These are phyloP conservation scores for Typhlichthys subterraneus DNA, from an alignment of 2,797 vertebrate genomes.

Conservation along the genomic window DNA sequence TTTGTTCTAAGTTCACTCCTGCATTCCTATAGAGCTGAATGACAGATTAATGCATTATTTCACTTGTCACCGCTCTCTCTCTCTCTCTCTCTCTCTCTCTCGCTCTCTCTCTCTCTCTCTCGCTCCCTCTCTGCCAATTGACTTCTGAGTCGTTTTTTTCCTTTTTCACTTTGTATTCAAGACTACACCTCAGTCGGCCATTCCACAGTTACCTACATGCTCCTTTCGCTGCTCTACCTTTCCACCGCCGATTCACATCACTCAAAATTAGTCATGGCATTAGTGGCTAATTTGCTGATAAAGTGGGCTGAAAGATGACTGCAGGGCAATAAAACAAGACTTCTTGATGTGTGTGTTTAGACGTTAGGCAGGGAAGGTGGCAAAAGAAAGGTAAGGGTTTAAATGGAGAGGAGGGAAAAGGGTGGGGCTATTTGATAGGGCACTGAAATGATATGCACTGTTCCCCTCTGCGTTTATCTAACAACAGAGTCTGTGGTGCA, in stretches of 20 bases:
- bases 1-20: background rate
- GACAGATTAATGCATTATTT: too few species aligned
- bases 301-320: conserved; percentile 37
- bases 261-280: conserved; percentile 23
- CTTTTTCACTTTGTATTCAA: conserved; percentile 1
- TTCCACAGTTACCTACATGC: too few species aligned
- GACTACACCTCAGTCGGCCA: too few species aligned
- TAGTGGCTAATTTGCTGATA: conserved; percentile 51
- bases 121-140: background rate
- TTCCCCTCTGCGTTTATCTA: background rate
- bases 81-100: conserved; percentile 1
- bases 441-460: too few species aligned
- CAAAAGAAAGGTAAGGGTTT: too few species aligned
- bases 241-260: conserved; percentile 54
- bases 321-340: background rate
- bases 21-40: background rate
- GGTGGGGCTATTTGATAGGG: too few species aligned
- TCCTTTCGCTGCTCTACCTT: too few species aligned
- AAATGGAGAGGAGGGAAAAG: too few species aligned
- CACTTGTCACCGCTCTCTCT: background rate
- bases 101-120: background rate
- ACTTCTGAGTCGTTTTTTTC: background rate
- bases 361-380: background rate
- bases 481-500: background rate
- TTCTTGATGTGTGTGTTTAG: background rate